Evolutionary conservation across 2,113 vertebrate genomes (phyloP), one percentile per base, ranked within the genome.

Genomic region (Phainopepla nitens): DNA sequence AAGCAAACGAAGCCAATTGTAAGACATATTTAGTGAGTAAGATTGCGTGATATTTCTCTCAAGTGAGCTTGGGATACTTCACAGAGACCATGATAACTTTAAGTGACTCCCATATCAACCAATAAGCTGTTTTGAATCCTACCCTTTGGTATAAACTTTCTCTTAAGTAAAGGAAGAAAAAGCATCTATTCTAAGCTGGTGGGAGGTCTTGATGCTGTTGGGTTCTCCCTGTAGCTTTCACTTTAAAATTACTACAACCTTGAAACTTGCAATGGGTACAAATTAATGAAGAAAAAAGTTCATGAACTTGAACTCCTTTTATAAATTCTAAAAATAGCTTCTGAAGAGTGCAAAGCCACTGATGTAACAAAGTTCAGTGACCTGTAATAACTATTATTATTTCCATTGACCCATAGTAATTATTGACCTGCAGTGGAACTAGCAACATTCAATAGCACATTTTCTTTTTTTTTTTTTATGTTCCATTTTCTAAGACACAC

Each of bases 331-430:
- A 83, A 91, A 92, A 90, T 41, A 88, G 27, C 17, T 49, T 92
- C 54, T 51, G 54, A 83, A 85, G 15, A 58, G 14, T 77, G 13
- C n/a, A 83, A 88, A 86, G 31, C 33, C 71, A 87, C 33, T 25
- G 33, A 73, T 25, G 29, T 42, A 65, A 80, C 20, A 25, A 86
- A 88, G 75, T 80, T 70, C 78, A 87, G 50, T 88, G 93, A 83
- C 79, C 84, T 83, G 62, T 41, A 91, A 94, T 79, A 94, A 69
- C 57, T 70, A 64, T 85, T 87, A 91, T 82, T 90, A 68, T 86
- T 94, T 92, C 68, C 68, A 90, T 31, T 81, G 90, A 94, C 87
- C 56, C 76, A 73, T n/a, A 60, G 18, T 77, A 91, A 83, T 33
- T 87, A 90, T 18, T 96, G 91, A 90, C 66, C 54, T 77, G 39